Percentiles rank a stretch among this genome's conserved stretches.
Conservation (phyloP, 1,140 invertebrate genomes). For the Helicoverpa armigera region DNA sequence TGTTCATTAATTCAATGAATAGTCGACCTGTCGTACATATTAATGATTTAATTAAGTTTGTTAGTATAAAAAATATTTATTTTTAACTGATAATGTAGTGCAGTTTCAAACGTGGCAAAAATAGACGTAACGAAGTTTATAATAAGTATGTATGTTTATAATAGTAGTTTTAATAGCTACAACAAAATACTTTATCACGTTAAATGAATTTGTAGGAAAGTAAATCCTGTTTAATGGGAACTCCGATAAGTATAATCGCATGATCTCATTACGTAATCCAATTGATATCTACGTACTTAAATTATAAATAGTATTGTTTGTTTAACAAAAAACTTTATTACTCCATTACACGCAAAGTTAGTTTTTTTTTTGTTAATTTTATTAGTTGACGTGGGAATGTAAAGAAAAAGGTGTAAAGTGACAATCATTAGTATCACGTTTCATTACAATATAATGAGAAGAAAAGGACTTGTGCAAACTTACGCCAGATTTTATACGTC, state of each 20-base stretch:
- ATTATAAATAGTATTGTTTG: slow-evolving; percentile 8
- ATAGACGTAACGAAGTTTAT: too few relatives aligned
- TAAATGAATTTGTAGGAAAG: background rate
- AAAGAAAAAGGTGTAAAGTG: background rate
- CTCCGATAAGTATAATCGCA: background rate
- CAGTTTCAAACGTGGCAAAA: too few relatives aligned
- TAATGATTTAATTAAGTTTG: too few relatives aligned
- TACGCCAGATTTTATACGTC: too few relatives aligned
- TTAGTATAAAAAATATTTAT: too few relatives aligned
- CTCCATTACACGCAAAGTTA: background rate
- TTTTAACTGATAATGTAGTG: too few relatives aligned
- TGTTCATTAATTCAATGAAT: background rate
- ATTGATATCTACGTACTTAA: background rate
- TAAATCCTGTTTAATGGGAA: slow-evolving; percentile 4
- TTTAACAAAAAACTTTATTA: background rate
- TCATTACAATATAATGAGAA: too few relatives aligned
- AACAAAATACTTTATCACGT: too few relatives aligned
- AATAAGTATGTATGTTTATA: too few relatives aligned
- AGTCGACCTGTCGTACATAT: too few relatives aligned
- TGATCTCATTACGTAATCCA: slow-evolving; percentile 11
- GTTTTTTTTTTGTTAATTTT: background rate
- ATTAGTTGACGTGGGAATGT: slow-evolving; percentile 19
- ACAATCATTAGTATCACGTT: background rate
- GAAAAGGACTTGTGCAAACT: too few relatives aligned
- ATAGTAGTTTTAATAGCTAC: too few relatives aligned